Conservation (phyloP, 1,140 invertebrate species). For the Anastatus disparis region DNA sequence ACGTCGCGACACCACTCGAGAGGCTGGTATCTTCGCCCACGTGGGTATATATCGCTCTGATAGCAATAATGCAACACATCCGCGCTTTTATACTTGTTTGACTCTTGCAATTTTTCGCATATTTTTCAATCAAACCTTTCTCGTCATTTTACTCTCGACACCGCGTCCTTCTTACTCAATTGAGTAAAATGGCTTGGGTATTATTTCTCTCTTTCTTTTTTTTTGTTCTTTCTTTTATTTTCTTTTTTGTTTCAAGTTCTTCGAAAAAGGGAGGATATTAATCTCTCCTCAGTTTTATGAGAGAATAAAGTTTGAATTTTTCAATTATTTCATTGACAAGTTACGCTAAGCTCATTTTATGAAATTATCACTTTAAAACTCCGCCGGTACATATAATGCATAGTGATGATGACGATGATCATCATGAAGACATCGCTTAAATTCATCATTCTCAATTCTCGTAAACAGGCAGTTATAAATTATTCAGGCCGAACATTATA, state of each 20-base stretch:
- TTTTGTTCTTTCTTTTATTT: neutral
- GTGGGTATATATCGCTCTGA: conserved; percentile 52
- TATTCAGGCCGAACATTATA: conserved; percentile 67
- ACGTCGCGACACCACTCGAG: conserved; percentile 51
- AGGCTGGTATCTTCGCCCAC: conserved; percentile 59
- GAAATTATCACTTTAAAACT: conserved; percentile 34
- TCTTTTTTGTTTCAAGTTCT: neutral
- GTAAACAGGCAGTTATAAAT: conserved; percentile 69
- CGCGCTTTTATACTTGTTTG: too few species aligned
- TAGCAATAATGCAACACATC: conserved; percentile 45
- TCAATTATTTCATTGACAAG: conserved; percentile 41
- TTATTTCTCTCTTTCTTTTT: neutral
- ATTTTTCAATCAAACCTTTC: conserved; percentile 38
- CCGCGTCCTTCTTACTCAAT: conserved; percentile 6
- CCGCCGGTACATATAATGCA: conserved; percentile 36
- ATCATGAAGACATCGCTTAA: conserved; percentile 54
- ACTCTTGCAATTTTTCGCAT: conserved; percentile 40
- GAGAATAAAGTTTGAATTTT: conserved; percentile 35
- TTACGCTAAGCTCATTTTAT: conserved; percentile 37
- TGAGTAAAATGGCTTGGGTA: neutral
- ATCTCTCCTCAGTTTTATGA: neutral
- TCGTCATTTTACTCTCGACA: neutral
- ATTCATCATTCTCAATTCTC: conserved; percentile 69
- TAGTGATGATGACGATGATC: conserved; percentile 35
- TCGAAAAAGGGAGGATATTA: conserved; percentile 13